A percentile compares a stretch with the other conserved stretches of the same genome.
These are phyloP conservation scores for Sinotaia quadrata DNA, from an alignment of 2,888 invertebrate genomes.

Conservation along the genomic window DNA sequence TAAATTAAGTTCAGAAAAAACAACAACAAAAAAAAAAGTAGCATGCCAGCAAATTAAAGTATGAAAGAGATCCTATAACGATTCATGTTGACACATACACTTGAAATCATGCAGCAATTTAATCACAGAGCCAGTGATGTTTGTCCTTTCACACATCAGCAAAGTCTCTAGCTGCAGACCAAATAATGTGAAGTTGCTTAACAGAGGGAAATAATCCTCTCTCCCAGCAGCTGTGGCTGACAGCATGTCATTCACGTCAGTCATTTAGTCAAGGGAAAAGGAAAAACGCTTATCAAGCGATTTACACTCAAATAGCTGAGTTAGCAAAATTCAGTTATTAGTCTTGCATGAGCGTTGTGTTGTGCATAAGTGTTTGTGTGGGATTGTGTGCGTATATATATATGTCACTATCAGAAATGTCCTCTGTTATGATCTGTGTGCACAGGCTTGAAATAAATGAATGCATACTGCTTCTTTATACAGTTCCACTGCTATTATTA, in stretches of 20 bases:
- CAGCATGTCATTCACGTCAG: background rate
- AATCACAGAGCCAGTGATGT: slow-evolving; percentile 1
- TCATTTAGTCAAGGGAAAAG: slow-evolving; percentile 12
- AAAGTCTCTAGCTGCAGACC: background rate
- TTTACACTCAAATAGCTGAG: no score
- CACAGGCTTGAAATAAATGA: no score
- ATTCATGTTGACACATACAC: background rate
- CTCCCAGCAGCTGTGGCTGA: slow-evolving; percentile 2
- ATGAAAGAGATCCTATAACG: background rate
- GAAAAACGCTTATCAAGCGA: no score
- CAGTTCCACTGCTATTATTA: no score
- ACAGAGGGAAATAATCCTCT: background rate
- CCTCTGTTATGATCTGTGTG: no score
- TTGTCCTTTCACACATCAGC: background rate
- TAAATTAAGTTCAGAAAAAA: background rate
- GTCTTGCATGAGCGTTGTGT: no score
- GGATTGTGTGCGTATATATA: no score
- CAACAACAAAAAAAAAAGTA: background rate
- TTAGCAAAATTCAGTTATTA: no score
- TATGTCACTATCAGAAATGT: no score
- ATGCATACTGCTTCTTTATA: no score
- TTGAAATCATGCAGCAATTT: background rate
- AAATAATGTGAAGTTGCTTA: background rate
- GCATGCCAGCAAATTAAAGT: slow-evolving; percentile 8
- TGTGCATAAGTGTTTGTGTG: no score